Evolutionary conservation across 2,888 invertebrate species (phyloP).

Genomic region (Acanthosepion pharaonis): DNA sequence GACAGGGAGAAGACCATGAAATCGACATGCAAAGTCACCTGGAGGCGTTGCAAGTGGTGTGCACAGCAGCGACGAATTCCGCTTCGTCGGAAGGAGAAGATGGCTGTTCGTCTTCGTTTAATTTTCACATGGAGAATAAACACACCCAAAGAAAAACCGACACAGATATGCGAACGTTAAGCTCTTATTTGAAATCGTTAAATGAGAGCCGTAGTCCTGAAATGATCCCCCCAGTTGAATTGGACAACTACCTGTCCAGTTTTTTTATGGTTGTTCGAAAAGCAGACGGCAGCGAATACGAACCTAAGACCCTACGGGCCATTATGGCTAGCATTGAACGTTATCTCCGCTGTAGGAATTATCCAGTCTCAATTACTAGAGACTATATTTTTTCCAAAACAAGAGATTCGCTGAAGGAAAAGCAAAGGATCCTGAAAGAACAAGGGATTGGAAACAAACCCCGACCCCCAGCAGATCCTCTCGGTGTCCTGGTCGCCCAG

Average conservation of each 20-base stretch:
- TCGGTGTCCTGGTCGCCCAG: conserved; percentile 56
- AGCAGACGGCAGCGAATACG: conserved; percentile 68
- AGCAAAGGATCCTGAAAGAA: conserved; percentile 63
- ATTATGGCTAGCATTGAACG: conserved; percentile 69
- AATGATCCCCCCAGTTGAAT: conserved; percentile 60
- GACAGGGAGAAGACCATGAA: conserved; percentile 24
- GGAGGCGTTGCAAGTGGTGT: conserved; percentile 43
- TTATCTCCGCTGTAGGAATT: conserved; percentile 62
- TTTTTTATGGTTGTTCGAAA: conserved; percentile 67
- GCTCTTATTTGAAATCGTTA: conserved; percentile 62
- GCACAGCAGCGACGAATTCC: conserved; percentile 40
- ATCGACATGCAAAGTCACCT: conserved; percentile 44
- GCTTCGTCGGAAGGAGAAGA: conserved; percentile 45
- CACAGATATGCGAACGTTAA: conserved; percentile 67
- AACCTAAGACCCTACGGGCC: conserved; percentile 66
- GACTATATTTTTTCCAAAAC: conserved; percentile 63
- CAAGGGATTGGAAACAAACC: conserved; percentile 61
- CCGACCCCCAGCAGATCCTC: conserved; percentile 51
- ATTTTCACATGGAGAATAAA: conserved; percentile 59
- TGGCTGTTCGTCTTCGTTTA: conserved; percentile 43
- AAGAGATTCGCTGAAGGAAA: conserved; percentile 63
- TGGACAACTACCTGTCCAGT: conserved; percentile 64
- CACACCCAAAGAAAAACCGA: conserved; percentile 69
- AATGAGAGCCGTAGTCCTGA: conserved; percentile 64
- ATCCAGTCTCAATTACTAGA: conserved; percentile 63